phyloP scores from a whole-genome alignment of 2,797 vertebrate species.

The Enteromius thamalakanensis region DNA sequence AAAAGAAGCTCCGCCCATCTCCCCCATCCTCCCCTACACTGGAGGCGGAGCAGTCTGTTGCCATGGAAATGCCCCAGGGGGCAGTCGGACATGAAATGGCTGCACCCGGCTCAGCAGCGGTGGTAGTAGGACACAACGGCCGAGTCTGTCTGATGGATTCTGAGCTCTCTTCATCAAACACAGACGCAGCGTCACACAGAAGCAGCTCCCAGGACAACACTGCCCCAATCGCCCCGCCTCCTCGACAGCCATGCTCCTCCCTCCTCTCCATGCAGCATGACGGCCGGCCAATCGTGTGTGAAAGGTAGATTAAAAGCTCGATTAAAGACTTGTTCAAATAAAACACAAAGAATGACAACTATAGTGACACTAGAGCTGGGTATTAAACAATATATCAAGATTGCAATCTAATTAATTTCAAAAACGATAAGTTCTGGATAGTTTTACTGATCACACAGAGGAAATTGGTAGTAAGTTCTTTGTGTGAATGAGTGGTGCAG shows the following conservation, averaged over 20 bases:
- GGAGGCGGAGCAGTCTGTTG: constrained; percentile 84
- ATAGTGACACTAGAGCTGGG: not conserved
- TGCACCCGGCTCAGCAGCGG: constrained; percentile 53
- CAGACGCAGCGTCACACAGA: constrained; percentile 82
- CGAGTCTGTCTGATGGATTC: constrained; percentile 71
- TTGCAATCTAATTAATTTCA: not conserved
- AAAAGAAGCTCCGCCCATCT: constrained; percentile 90
- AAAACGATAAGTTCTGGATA: not conserved
- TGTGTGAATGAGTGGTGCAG: too few relatives aligned
- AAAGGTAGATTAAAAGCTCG: constrained; percentile 81
- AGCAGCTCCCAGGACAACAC: constrained; percentile 77
- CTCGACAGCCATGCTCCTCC: constrained; percentile 96
- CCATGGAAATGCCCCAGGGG: constrained; percentile 82
- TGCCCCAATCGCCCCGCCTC: constrained; percentile 88
- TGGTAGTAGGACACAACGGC: constrained; percentile 57
- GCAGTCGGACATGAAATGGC: constrained; percentile 84
- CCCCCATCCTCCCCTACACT: constrained; percentile 93
- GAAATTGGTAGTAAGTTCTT: too few relatives aligned
- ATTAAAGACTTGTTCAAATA: not conserved
- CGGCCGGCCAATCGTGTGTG: constrained; percentile 89
- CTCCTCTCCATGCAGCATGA: constrained; percentile 85
- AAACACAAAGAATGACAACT: not conserved
- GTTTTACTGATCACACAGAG: too few relatives aligned
- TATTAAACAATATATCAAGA: not conserved
- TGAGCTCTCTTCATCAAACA: constrained; percentile 70